phyloP scores from a whole-genome alignment of 1,140 invertebrate genomes.

The Neodiprion lecontei region DNA sequence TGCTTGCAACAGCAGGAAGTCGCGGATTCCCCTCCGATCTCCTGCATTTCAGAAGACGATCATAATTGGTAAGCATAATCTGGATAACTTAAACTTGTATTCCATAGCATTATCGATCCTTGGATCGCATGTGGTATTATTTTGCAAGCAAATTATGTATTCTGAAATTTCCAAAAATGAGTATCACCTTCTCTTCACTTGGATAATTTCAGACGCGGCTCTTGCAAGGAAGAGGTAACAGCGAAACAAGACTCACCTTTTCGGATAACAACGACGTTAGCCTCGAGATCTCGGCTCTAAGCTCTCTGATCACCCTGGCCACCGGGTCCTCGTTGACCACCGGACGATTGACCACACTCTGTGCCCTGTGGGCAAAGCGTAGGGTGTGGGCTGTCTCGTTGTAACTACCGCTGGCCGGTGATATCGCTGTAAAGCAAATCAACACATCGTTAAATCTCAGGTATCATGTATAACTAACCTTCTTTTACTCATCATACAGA shows the following conservation, averaged over 20 bases:
- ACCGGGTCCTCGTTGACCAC: constrained; percentile 71
- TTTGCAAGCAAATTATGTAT: no score
- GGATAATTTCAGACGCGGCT: no score
- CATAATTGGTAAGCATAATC: no score
- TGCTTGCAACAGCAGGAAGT: background rate
- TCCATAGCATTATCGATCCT: no score
- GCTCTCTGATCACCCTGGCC: constrained; percentile 63
- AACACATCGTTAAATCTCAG: no score
- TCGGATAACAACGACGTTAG: constrained; percentile 54
- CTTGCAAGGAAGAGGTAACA: no score
- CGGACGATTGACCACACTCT: constrained; percentile 73
- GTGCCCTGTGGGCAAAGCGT: constrained; percentile 72
- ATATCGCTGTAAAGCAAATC: constrained; percentile 66
- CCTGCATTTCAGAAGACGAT: background rate
- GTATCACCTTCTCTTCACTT: no score
- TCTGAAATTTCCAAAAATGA: no score
- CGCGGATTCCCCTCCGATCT: background rate
- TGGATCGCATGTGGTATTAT: no score
- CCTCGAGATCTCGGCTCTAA: constrained; percentile 66
- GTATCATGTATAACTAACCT: no score
- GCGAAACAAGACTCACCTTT: constrained; percentile 37
- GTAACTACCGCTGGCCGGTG: constrained; percentile 72
- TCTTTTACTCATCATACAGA: no score
- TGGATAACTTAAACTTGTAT: no score
- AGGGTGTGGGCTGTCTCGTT: constrained; percentile 76